These are phyloP conservation scores for Prosapia bicincta DNA, from an alignment of 2,888 invertebrate species.

Conservation along the genomic window DNA sequence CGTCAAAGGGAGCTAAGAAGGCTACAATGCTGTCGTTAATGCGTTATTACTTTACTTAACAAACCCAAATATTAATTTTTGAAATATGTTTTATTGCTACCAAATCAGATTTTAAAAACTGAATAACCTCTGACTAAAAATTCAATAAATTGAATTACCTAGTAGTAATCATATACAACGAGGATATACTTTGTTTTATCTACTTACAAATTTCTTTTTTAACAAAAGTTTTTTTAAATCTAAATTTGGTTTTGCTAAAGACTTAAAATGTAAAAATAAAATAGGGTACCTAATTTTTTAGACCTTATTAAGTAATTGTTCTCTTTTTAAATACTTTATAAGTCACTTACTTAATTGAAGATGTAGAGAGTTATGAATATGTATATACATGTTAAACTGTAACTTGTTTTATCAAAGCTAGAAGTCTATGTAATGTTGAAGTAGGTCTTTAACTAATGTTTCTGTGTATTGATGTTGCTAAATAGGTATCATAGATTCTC, in stretches of 20 bases:
- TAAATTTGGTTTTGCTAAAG: neutral
- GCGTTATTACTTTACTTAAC: neutral
- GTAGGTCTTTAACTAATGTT: constrained; percentile 20
- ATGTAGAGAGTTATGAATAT: constrained; percentile 20
- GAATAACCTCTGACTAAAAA: neutral
- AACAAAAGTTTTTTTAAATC: constrained; percentile 4
- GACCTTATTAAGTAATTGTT: constrained; percentile 11
- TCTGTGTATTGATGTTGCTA: constrained; percentile 21
- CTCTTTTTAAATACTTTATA: constrained; percentile 12
- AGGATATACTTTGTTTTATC: constrained; percentile 10
- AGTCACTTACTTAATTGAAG: constrained; percentile 16
- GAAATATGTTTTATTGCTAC: constrained; percentile 8
- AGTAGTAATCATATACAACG: constrained; percentile 15
- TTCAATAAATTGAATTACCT: too few relatives aligned
- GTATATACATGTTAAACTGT: constrained; percentile 24
- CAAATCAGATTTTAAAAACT: neutral
- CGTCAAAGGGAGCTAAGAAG: neutral
- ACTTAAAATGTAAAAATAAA: neutral
- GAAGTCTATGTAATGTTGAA: constrained; percentile 12
- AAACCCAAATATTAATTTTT: neutral
- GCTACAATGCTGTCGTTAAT: neutral
- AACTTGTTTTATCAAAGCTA: constrained; percentile 11
- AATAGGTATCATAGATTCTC: neutral
- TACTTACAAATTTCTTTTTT: neutral
- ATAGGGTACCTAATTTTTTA: neutral